Percentiles rank a stretch among this genome's conserved stretches.
phyloP scores from a whole-genome alignment of 2,888 invertebrate genomes.

The Hemaris fuciformis region DNA sequence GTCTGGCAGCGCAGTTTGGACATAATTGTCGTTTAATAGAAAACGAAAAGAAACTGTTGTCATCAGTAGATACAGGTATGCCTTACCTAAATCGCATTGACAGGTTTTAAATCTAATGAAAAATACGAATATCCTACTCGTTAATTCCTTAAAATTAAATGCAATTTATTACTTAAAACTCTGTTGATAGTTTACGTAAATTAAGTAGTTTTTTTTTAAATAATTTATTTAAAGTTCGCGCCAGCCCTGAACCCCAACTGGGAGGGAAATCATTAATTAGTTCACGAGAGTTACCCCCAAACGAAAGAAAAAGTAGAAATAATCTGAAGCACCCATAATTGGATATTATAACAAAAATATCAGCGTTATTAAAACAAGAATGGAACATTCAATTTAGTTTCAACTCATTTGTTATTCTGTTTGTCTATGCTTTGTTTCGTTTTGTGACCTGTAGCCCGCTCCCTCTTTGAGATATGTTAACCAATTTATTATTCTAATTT shows the following conservation, averaged over 20 bases:
- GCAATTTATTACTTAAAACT: too few species aligned
- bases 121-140: too few species aligned
- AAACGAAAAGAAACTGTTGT: too few species aligned
- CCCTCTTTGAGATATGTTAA: constrained; percentile 39
- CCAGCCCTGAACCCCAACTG: constrained; percentile 53
- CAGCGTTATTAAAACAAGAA: constrained; percentile 60
- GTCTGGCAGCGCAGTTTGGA: neutral
- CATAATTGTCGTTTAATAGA: neutral
- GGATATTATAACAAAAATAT: constrained; percentile 76
- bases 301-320: constrained; percentile 64
- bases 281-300: constrained; percentile 61
- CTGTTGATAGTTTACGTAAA: too few species aligned
- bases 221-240: constrained; percentile 24
- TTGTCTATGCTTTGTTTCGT: constrained; percentile 52
- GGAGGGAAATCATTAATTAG: constrained; percentile 77
- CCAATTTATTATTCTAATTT: constrained; percentile 72
- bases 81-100: too few species aligned
- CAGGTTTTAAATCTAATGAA: too few species aligned
- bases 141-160: too few species aligned
- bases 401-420: constrained; percentile 66
- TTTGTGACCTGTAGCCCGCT: constrained; percentile 17
- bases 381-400: constrained; percentile 63
- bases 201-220: too few species aligned
- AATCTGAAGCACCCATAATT: constrained; percentile 69
- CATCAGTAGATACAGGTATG: too few species aligned